Evolutionary conservation across 2,797 vertebrate species (phyloP).

Genomic region (Natrix natrix): DNA sequence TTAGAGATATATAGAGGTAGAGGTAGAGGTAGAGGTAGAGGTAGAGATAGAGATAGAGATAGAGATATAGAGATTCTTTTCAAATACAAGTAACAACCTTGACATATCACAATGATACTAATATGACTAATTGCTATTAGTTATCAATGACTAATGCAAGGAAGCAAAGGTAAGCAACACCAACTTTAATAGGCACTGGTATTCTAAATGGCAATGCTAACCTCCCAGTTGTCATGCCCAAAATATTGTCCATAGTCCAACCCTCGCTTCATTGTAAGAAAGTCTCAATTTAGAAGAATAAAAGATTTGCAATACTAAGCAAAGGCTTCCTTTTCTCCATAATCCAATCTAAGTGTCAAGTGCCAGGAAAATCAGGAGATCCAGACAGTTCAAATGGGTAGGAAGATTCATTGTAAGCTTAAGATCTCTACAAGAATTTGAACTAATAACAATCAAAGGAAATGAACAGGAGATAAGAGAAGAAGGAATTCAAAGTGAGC

Average conservation of each 20-base stretch:
- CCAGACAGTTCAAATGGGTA: neutral
- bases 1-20: too few relatives aligned
- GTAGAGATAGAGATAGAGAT: too few relatives aligned
- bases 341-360: neutral
- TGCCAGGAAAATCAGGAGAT: neutral
- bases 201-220: neutral
- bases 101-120: neutral
- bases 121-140: too few relatives aligned
- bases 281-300: neutral
- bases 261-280: neutral
- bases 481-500: neutral
- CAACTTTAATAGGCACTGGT: neutral
- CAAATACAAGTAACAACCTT: neutral
- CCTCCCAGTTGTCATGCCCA: neutral
- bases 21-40: too few relatives aligned
- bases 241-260: neutral
- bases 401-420: neutral
- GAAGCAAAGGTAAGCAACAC: neutral
- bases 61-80: neutral
- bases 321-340: neutral
- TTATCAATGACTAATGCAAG: neutral
- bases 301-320: neutral
- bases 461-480: neutral
- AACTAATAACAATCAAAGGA: neutral
- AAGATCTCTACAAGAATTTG: neutral